Percentiles rank a stretch among this genome's conserved stretches.
Conservation (phyloP, 2,113 vertebrate species). For the Coreoperca whiteheadi region DNA sequence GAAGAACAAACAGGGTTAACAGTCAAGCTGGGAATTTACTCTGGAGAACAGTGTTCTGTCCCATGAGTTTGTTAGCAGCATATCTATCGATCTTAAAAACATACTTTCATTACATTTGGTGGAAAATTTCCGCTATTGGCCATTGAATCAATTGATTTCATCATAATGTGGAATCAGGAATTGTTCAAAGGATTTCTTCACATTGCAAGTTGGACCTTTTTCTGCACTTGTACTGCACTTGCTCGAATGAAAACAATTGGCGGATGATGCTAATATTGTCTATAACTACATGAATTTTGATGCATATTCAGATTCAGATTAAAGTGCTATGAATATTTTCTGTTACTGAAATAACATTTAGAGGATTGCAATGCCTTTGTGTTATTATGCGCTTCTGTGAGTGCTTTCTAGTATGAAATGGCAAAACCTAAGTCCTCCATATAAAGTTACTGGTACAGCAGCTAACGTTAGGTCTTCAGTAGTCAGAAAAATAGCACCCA, state of each 20-base stretch:
- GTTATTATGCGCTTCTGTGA: neutral
- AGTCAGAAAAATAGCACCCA: neutral
- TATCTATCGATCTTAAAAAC: neutral
- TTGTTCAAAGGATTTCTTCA: neutral
- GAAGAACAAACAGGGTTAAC: neutral
- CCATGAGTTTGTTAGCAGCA: neutral
- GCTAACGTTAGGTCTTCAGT: neutral
- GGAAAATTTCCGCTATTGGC: neutral
- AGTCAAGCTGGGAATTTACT: neutral
- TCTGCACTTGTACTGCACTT: neutral
- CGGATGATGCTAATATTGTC: neutral
- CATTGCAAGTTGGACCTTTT: neutral
- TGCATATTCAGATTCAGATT: neutral
- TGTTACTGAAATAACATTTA: neutral
- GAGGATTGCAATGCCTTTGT: neutral
- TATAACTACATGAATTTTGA: neutral
- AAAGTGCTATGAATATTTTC: neutral
- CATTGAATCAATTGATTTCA: neutral
- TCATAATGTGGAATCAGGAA: neutral
- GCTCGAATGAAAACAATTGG: neutral
- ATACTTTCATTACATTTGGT: neutral
- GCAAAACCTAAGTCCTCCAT: neutral
- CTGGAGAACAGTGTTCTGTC: neutral
- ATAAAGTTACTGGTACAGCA: neutral
- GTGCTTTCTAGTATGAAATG: no score